Evolutionary conservation across 2,113 vertebrate species (phyloP).

Genomic region (Himantopus leucocephalus): DNA sequence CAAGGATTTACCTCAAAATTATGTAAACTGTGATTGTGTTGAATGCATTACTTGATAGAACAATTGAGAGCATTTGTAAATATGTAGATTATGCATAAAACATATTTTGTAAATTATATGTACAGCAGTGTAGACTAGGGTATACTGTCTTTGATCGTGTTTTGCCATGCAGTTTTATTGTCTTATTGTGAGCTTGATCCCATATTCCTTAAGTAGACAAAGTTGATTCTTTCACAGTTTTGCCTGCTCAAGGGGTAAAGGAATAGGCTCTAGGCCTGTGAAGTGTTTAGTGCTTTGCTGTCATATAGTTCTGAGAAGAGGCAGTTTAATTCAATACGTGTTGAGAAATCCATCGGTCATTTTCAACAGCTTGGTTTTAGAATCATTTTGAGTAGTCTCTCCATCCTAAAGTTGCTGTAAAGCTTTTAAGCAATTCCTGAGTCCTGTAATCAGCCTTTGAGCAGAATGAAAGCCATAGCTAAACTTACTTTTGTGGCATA

Average conservation of each 20-base stretch:
- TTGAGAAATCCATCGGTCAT: background rate
- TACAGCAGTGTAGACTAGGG: slow-evolving; percentile 40
- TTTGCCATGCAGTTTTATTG: background rate
- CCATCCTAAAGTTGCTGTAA: background rate
- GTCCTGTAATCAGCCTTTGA: background rate
- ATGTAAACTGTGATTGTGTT: slow-evolving; percentile 45
- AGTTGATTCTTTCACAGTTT: background rate
- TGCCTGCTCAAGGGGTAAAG: background rate
- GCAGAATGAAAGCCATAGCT: slow-evolving; percentile 10
- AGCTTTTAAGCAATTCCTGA: background rate
- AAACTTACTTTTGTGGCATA: background rate
- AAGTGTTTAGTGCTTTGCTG: slow-evolving; percentile 10
- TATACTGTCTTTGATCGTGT: background rate
- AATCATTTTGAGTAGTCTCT: background rate
- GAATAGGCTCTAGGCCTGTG: background rate
- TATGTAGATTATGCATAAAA: slow-evolving; percentile 37
- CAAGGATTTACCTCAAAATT: slow-evolving; percentile 59
- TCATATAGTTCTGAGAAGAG: background rate
- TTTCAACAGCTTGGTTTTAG: background rate
- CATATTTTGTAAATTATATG: slow-evolving; percentile 27
- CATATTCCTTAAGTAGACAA: background rate
- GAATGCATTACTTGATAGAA: slow-evolving; percentile 36
- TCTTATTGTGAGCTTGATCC: background rate
- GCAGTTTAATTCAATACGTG: background rate
- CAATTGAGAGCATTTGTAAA: slow-evolving; percentile 48